These are phyloP conservation scores for Syngnathus typhle DNA, from an alignment of 2,113 vertebrate genomes.

Conservation along the genomic window DNA sequence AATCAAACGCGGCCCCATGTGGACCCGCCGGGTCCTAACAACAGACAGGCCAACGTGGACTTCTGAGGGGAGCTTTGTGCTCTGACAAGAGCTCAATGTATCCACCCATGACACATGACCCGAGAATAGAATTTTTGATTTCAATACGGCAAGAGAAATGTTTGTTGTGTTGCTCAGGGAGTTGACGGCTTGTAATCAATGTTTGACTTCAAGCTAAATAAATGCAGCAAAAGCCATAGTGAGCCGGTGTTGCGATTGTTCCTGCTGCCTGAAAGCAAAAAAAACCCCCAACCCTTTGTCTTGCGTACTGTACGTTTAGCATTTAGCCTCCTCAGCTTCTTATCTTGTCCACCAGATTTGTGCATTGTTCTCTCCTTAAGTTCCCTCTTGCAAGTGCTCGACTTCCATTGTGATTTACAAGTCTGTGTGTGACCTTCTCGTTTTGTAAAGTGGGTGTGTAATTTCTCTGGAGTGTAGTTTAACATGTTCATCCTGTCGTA, in stretches of 20 bases:
- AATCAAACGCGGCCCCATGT: slow-evolving; percentile 75
- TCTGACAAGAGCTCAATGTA: slow-evolving; percentile 70
- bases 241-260: slow-evolving; percentile 18
- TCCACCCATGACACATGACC: slow-evolving; percentile 66
- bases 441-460: slow-evolving; percentile 69
- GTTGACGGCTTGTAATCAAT: slow-evolving; percentile 40
- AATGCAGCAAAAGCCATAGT: slow-evolving; percentile 32
- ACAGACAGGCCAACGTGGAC: slow-evolving; percentile 69
- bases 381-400: slow-evolving; percentile 50
- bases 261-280: slow-evolving; percentile 19
- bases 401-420: slow-evolving; percentile 61
- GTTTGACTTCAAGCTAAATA: slow-evolving; percentile 37
- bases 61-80: slow-evolving; percentile 73
- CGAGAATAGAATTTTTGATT: slow-evolving; percentile 63
- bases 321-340: slow-evolving; percentile 20
- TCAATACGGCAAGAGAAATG: slow-evolving; percentile 6
- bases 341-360: slow-evolving; percentile 24
- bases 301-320: not conserved
- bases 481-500: not conserved
- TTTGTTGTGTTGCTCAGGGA: slow-evolving; percentile 24
- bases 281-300: slow-evolving; percentile 7
- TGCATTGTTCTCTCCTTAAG: slow-evolving; percentile 49
- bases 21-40: slow-evolving; percentile 69
- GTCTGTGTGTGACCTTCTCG: slow-evolving; percentile 70
- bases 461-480: slow-evolving; percentile 72